Percentiles rank a stretch among this genome's conserved stretches.
These are phyloP conservation scores for Streptopelia turtur DNA, from an alignment of 2,797 vertebrate genomes.

Conservation along the genomic window DNA sequence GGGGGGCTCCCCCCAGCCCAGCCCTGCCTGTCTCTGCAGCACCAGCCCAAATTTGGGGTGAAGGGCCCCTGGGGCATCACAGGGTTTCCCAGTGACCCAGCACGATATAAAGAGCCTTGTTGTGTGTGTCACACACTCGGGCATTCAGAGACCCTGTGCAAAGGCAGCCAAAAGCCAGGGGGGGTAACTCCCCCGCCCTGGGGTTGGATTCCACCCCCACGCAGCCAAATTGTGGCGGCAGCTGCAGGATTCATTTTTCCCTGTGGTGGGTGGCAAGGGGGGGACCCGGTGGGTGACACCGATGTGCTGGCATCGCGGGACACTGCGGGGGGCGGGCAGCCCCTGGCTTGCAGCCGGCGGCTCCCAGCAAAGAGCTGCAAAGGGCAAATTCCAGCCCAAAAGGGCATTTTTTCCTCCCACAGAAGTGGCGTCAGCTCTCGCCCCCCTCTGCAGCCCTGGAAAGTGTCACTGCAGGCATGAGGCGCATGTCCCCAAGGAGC, in stretches of 20 bases:
- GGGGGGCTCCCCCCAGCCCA: background rate
- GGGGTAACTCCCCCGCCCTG: background rate
- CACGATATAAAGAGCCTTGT: conserved; percentile 45
- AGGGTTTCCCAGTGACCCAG: background rate
- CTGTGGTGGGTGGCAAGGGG: background rate
- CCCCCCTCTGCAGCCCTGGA: background rate
- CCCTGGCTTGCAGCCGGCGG: background rate
- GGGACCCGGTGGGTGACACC: background rate
- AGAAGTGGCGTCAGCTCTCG: background rate
- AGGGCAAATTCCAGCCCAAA: conserved; percentile 54
- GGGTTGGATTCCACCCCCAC: conserved; percentile 42
- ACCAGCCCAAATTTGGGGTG: background rate
- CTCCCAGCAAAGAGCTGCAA: background rate
- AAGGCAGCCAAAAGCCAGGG: background rate
- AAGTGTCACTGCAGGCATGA: background rate
- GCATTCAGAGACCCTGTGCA: conserved; percentile 40
- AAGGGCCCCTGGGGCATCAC: background rate
- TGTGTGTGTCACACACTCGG: conserved; percentile 23
- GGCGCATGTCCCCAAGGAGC: rapidly evolving
- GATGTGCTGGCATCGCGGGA: rapidly evolving
- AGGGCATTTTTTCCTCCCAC: background rate
- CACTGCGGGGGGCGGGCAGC: rapidly evolving
- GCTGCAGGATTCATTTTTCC: background rate
- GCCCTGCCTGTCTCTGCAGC: background rate
- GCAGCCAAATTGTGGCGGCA: background rate